Base-by-base conservation (phyloP, 1,140 invertebrate genomes). In the Orchestia grillus region DNA sequence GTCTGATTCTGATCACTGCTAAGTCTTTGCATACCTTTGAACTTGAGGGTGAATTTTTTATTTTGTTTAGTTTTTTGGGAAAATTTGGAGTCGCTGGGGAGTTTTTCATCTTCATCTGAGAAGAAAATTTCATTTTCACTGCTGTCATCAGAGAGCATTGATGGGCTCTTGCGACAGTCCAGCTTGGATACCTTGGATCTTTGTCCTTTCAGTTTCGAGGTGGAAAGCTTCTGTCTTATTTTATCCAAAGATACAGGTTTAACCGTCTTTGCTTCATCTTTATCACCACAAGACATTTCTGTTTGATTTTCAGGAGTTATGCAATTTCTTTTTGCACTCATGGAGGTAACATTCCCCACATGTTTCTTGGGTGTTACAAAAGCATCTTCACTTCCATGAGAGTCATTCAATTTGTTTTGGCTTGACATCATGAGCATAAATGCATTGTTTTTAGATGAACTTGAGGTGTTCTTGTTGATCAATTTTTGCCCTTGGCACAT, bases 1-100 rank as follows among this genome's bases (percentile, higher is more conserved):
- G 88, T 41, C 88, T 90, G 88, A 42, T 90, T 90, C 3, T 0
- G 36, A 90, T 90, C 41, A 11, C 41, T 90, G 42, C 42, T 42
- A 15, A 42, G n/a, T 42, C 15, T 41, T 42, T 4, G n/a, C 88
- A 90, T 90, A 16, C 36, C 42, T 36, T 90, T 90, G 41, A 90
- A 90, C 41, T 90, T 90, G 11, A 90, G n/a, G 42, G 88, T 90
- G 28, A 90, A 90, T 44, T 90, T 90, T 44, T 44, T 90, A 90
- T 36, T 36, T 36, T 77, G 11, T 77, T 36, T 77, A 77, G 62
- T 77, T 77, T 77, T 77, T 28, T 19, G 28, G 1, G 28, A 77
- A 23, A 28, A 77, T 36, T 77, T 90, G 41, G n/a, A 90, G 15
- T 42, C 42, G 11, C n/a, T 43, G 3, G 41, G 28, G 3, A 43